These are phyloP conservation scores for Kuschelorhynchus macadamiae DNA, from an alignment of 2,888 invertebrate species.

Conservation along the genomic window DNA sequence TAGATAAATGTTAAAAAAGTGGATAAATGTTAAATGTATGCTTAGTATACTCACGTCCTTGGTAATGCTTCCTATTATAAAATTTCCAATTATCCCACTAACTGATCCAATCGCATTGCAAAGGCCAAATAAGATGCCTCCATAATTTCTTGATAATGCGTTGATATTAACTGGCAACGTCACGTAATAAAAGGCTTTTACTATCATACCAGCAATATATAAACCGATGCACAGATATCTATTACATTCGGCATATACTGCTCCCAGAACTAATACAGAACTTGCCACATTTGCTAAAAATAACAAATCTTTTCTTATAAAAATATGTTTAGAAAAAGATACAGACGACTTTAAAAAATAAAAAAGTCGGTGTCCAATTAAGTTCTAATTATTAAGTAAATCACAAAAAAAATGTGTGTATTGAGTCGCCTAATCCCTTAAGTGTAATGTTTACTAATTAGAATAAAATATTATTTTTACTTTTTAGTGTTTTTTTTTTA, in stretches of 20 bases:
- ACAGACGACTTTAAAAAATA: too few relatives aligned
- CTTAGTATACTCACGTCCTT: slow-evolving; percentile 74
- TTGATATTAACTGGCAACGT: slow-evolving; percentile 75
- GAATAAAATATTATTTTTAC: too few relatives aligned
- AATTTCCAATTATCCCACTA: slow-evolving; percentile 74
- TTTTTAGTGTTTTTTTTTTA: too few relatives aligned
- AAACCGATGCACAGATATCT: slow-evolving; percentile 69
- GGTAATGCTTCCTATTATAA: slow-evolving; percentile 72
- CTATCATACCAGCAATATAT: slow-evolving; percentile 74
- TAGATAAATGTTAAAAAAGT: too few relatives aligned
- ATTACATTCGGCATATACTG: slow-evolving; percentile 76
- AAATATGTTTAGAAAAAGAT: too few relatives aligned
- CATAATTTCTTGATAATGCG: slow-evolving; percentile 75
- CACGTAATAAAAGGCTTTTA: slow-evolving; percentile 78
- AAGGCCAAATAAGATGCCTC: slow-evolving; percentile 74
- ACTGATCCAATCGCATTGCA: slow-evolving; percentile 74
- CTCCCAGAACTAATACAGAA: slow-evolving; percentile 74
- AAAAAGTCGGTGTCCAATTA: too few relatives aligned
- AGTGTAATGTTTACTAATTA: too few relatives aligned
- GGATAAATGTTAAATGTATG: too few relatives aligned
- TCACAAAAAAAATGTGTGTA: too few relatives aligned
- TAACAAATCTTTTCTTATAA: too few relatives aligned
- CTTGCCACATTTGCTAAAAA: slow-evolving; percentile 74
- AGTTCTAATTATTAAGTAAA: too few relatives aligned
- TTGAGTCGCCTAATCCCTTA: too few relatives aligned